Evolutionary conservation across 2,113 vertebrate genomes (phyloP).

Genomic region (Calyptomena viridis): DNA sequence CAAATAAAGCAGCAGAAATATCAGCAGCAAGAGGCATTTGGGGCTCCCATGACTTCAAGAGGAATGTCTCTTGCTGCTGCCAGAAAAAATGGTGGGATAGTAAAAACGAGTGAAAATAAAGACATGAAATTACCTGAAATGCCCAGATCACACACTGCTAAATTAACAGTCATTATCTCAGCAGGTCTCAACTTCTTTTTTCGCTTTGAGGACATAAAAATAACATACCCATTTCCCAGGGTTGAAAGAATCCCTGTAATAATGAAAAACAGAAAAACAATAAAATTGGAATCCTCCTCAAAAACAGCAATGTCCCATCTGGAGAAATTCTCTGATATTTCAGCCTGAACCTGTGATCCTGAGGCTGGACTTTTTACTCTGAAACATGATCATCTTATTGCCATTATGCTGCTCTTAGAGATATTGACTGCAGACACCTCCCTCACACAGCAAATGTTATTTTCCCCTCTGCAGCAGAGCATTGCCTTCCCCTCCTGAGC

Average conservation of each 20-base stretch:
- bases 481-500: background rate
- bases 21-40: background rate
- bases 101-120: background rate
- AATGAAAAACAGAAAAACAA: background rate
- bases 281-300: background rate
- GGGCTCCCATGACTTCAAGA: background rate
- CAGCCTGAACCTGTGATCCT: background rate
- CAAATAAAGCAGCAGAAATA: background rate
- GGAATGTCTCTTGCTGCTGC: background rate
- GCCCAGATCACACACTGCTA: slow-evolving; percentile 92
- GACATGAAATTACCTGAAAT: slow-evolving; percentile 86
- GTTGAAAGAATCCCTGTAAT: slow-evolving; percentile 86
- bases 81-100: background rate
- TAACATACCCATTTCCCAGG: slow-evolving; percentile 91
- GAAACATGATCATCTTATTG: background rate
- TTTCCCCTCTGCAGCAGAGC: background rate
- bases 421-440: background rate
- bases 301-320: background rate
- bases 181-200: slow-evolving; percentile 92
- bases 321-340: background rate
- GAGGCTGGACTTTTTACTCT: background rate
- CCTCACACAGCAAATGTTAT: background rate
- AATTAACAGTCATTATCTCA: slow-evolving; percentile 93
- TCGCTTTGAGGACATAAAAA: slow-evolving; percentile 84
- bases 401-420: background rate